Evolutionary conservation across 2,888 invertebrate genomes (phyloP).

Genomic region (Meiosimyza platycephala): DNA sequence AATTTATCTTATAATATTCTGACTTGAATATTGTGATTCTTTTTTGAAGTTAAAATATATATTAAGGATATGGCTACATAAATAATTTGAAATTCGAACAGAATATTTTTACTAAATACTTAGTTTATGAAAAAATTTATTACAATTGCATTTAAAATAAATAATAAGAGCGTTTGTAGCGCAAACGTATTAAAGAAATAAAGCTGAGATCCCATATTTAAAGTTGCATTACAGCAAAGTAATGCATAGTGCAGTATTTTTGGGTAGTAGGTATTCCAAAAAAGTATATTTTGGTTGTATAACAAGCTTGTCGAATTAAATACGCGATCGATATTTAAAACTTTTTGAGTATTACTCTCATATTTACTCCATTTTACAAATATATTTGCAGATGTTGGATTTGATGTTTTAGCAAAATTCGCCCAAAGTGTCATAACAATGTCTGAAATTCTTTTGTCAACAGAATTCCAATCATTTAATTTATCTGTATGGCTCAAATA

Average conservation of each 20-base stretch:
- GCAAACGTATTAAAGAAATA: too few species aligned
- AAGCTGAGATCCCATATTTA: not conserved
- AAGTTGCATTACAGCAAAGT: conserved; percentile 77
- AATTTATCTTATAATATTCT: too few species aligned
- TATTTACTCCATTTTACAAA: conserved; percentile 82
- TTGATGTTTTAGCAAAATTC: conserved; percentile 80
- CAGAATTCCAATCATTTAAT: conserved; percentile 77
- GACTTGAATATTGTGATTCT: too few species aligned
- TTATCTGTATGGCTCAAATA: conserved; percentile 74
- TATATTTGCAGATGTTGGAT: conserved; percentile 77
- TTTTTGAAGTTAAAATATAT: too few species aligned
- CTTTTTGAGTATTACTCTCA: conserved; percentile 75
- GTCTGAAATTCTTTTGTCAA: conserved; percentile 83
- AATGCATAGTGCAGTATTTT: conserved; percentile 78
- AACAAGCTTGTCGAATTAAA: conserved; percentile 81
- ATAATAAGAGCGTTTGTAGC: too few species aligned
- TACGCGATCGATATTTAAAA: conserved; percentile 80
- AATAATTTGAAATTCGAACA: too few species aligned
- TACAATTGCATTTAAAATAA: too few species aligned
- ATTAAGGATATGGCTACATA: too few species aligned
- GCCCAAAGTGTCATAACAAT: conserved; percentile 85
- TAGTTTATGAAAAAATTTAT: too few species aligned
- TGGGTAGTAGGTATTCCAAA: conserved; percentile 88
- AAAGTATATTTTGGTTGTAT: conserved; percentile 82
- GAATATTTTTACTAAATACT: too few species aligned